These are phyloP conservation scores for Trileptium ribeirensis DNA, from an alignment of 2,888 invertebrate species.

Conservation along the genomic window DNA sequence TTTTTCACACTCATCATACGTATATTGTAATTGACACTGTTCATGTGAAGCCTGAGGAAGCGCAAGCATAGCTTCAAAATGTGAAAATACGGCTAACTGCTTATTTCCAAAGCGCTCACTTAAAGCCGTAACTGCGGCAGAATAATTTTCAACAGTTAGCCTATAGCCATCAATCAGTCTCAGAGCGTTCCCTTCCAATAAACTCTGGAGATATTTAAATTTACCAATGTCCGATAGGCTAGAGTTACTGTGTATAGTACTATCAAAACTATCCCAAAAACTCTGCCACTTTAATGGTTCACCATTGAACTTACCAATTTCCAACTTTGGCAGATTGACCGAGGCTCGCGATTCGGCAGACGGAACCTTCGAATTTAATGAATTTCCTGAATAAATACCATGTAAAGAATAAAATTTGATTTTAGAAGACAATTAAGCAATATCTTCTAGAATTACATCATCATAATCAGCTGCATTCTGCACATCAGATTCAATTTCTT, in stretches of 20 bases:
- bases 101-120: neutral
- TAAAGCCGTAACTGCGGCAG: neutral
- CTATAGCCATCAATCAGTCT: neutral
- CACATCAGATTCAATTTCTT: neutral
- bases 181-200: neutral
- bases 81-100: neutral
- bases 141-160: neutral
- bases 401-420: neutral
- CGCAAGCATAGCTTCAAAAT: neutral
- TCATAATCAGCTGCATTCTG: neutral
- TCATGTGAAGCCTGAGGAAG: neutral
- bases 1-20: slow-evolving; percentile 2
- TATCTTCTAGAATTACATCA: neutral
- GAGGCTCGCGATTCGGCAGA: neutral
- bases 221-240: neutral
- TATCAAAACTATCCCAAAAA: neutral
- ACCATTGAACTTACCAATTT: neutral
- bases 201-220: neutral
- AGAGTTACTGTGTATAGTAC: neutral
- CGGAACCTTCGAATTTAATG: neutral
- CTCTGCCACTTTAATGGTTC: neutral
- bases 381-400: no score
- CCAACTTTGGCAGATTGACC: neutral
- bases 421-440: neutral
- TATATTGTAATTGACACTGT: neutral